phyloP scores from a whole-genome alignment of 2,888 invertebrate species.

The Oithona nana region DNA sequence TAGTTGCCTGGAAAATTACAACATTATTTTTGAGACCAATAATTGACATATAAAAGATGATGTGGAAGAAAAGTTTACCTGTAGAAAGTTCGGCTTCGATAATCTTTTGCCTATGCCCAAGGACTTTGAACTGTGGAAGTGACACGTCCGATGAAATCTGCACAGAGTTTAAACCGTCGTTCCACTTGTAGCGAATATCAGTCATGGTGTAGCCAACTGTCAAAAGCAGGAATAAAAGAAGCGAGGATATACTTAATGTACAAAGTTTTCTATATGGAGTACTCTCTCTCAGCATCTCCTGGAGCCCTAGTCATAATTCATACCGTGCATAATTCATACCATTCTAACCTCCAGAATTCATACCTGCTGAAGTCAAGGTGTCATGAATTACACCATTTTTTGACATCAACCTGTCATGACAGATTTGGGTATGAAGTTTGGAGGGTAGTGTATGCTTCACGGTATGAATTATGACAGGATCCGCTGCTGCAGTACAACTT shows the following conservation, averaged over 20 bases:
- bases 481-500: no score
- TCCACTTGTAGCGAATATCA: conserved; percentile 91
- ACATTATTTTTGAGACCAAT: background rate
- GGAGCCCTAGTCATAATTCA: no score
- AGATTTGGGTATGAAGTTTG: no score
- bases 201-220: conserved; percentile 91
- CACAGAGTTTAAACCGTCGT: conserved; percentile 82
- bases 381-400: no score
- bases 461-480: no score
- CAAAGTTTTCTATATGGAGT: no score
- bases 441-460: no score
- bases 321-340: no score
- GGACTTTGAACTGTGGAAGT: conserved; percentile 92
- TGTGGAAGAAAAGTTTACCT: conserved; percentile 42
- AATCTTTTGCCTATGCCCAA: conserved; percentile 84
- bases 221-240: background rate
- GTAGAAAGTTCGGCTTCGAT: conserved; percentile 91
- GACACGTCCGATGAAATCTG: conserved; percentile 88
- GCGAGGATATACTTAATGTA: background rate
- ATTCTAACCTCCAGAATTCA: no score
- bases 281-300: no score
- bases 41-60: background rate
- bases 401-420: no score
- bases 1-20: conserved; percentile 52
- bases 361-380: no score